Evolutionary conservation across 2,113 vertebrate species (phyloP).

Genomic region (Pangasianodon gigas): DNA sequence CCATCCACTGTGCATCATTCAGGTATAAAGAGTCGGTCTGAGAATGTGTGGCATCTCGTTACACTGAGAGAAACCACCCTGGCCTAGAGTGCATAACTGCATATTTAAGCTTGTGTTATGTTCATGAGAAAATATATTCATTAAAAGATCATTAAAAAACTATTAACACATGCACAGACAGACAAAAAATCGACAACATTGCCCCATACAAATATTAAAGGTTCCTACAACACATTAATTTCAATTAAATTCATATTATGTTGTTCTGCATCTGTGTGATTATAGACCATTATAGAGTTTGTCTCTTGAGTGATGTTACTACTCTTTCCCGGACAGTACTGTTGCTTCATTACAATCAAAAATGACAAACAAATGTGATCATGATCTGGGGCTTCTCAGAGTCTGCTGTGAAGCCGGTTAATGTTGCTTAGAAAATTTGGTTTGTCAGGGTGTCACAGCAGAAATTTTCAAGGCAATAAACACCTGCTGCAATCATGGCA

Average conservation of each 20-base stretch:
- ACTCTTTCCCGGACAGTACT: neutral
- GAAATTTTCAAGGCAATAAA: neutral
- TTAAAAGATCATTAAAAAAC: conserved; percentile 36
- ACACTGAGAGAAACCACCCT: neutral
- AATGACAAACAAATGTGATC: neutral
- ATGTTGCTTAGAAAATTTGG: neutral
- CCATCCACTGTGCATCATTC: conserved; percentile 6
- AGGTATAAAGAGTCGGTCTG: conserved; percentile 14
- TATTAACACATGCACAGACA: conserved; percentile 14
- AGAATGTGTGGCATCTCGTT: conserved; percentile 14
- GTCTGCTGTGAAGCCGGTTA: neutral
- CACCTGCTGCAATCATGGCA: neutral
- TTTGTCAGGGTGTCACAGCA: neutral
- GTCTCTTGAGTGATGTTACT: neutral
- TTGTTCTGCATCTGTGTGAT: neutral
- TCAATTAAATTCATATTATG: conserved; percentile 14
- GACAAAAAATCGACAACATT: neutral
- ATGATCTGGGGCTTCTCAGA: neutral
- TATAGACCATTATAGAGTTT: conserved; percentile 15
- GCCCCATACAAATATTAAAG: neutral
- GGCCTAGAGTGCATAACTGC: neutral
- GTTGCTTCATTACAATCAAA: neutral
- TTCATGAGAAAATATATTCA: conserved; percentile 32
- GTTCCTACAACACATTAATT: neutral
- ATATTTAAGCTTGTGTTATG: neutral